Evolutionary conservation across 2,888 invertebrate species (phyloP).

Genomic region (Caenorhabditis sulstoni): DNA sequence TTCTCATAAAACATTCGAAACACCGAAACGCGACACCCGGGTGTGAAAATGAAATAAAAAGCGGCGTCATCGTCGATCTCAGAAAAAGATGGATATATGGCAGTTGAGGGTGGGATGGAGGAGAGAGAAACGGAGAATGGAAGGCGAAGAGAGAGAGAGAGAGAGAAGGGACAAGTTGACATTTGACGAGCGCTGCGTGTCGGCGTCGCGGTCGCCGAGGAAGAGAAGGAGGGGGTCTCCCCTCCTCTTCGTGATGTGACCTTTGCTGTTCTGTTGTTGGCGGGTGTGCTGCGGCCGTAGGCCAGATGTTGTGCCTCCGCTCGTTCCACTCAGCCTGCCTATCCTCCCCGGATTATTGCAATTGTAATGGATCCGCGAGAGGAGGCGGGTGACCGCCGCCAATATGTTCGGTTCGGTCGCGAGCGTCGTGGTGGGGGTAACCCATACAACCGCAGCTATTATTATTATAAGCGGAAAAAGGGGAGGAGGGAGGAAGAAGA

Average conservation of each 20-base stretch:
- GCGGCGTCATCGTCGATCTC: neutral
- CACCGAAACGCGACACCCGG: no score
- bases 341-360: no score
- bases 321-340: no score
- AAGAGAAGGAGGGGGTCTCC: neutral
- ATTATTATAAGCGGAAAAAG: conserved; percentile 4
- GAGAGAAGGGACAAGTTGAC: conserved; percentile 53
- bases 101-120: no score
- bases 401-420: no score
- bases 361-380: conserved; percentile 40
- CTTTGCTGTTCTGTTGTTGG: conserved; percentile 17
- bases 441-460: no score
- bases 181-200: conserved; percentile 60
- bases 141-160: conserved; percentile 13
- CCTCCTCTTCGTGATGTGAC: conserved; percentile 2
- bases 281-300: no score
- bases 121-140: neutral
- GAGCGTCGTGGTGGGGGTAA: no score
- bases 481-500: no score
- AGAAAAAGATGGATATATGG: conserved; percentile 31
- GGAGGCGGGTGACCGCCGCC: conserved; percentile 21
- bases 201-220: conserved; percentile 45
- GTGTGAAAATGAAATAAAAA: conserved; percentile 2
- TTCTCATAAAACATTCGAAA: no score
- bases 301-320: conserved; percentile 53